These are phyloP conservation scores for Drosophila varians DNA, from an alignment of 1,140 invertebrate genomes.

Conservation along the genomic window DNA sequence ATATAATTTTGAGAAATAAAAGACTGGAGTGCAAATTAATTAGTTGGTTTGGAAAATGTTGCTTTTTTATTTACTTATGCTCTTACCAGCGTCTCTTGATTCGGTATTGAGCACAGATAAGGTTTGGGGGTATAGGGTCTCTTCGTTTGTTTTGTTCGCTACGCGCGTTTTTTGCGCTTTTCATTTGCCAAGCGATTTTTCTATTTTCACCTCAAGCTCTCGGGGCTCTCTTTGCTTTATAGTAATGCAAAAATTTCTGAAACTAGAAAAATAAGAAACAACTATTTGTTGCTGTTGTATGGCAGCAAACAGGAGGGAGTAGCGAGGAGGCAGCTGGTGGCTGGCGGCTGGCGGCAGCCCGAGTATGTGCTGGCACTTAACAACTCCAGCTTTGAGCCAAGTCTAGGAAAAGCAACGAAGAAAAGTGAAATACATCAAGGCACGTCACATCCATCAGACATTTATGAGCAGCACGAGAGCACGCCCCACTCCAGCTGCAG, in stretches of 20 bases:
- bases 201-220: conserved; percentile 67
- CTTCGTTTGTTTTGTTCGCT: conserved; percentile 70
- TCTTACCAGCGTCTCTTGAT: conserved; percentile 14
- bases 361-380: conserved; percentile 73
- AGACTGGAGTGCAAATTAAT: background rate
- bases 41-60: conserved; percentile 1
- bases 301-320: background rate
- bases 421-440: conserved; percentile 81
- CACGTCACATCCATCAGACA: conserved; percentile 80
- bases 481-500: conserved; percentile 53
- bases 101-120: background rate
- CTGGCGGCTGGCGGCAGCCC: conserved; percentile 9
- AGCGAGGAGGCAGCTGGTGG: too few species aligned
- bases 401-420: conserved; percentile 52
- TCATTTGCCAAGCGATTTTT: conserved; percentile 77
- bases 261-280: conserved; percentile 72
- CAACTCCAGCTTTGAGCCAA: conserved; percentile 31
- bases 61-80: conserved; percentile 14
- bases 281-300: conserved; percentile 32
- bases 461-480: conserved; percentile 79
- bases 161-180: conserved; percentile 76
- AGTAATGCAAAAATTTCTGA: conserved; percentile 77
- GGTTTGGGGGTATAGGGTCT: conserved; percentile 1
- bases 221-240: conserved; percentile 63
- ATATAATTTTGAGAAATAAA: too few species aligned